Conservation (phyloP, 2,888 invertebrate species). For the Drosophila sordidula region DNA sequence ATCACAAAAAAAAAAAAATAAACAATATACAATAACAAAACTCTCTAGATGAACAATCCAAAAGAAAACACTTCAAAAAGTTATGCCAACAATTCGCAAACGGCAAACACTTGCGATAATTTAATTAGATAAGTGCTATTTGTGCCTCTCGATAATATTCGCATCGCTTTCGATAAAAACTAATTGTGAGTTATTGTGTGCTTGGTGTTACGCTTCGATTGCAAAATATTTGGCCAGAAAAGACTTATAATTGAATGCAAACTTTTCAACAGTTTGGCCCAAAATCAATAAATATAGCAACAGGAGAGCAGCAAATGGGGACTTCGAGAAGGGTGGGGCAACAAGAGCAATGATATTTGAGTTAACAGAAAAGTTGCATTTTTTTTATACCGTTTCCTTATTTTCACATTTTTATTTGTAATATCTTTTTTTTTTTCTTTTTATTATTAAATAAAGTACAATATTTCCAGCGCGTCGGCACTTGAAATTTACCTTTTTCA, state of each 20-base stretch:
- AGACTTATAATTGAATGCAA: constrained; percentile 23
- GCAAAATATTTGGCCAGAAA: constrained; percentile 9
- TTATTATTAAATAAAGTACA: constrained; percentile 18
- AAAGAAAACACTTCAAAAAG: not conserved
- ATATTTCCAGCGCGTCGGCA: constrained; percentile 5
- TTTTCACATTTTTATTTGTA: not conserved
- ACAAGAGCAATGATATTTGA: not conserved
- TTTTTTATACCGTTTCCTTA: constrained; percentile 25
- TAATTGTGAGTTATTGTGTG: not conserved
- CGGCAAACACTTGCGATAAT: not conserved
- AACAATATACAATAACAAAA: not conserved
- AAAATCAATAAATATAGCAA: constrained; percentile 32
- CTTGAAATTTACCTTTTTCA: constrained; percentile 23
- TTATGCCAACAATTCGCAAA: too few relatives aligned
- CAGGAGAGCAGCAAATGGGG: not conserved
- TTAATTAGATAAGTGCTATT: constrained; percentile 1
- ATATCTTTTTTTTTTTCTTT: not conserved
- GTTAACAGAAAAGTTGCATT: constrained; percentile 12
- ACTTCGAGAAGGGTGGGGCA: too few relatives aligned
- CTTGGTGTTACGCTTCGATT: not conserved
- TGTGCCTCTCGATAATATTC: not conserved
- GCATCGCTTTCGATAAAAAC: not conserved
- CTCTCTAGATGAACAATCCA: not conserved
- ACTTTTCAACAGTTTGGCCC: constrained; percentile 19
- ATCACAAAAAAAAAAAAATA: not conserved